Evolutionary conservation across 2,888 invertebrate species (phyloP), one percentile per base, ranked within the genome.

Genomic region (Nemoura dubitans): DNA sequence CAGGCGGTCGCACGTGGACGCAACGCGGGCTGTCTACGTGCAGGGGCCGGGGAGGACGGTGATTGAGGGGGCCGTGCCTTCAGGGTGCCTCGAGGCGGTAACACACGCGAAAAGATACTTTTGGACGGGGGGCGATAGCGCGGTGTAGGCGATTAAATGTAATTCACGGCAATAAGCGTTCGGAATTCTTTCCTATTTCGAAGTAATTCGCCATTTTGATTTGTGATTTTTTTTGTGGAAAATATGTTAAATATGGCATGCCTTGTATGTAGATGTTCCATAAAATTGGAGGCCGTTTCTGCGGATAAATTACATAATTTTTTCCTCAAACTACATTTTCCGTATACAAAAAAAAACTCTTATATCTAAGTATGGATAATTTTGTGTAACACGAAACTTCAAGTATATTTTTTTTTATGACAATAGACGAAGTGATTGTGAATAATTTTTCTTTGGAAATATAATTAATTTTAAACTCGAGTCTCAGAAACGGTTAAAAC

Each of bases 1-100:
- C 90, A 91, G 27, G 28, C 86, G 91, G 90, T 91, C 91, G 91
- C 91, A 91, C 91, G 91, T 91, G 91, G 91, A 90, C 90, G 91
- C 29, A 7, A 21, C n/a, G 36, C 81, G 29, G 36, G 21, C 21
- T 21, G 29, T 26, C 29, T 29, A 16, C 30, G 27, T 36, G 81
- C 81, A 25, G 30, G 81, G 30, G 30, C 7, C 81, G 27, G 25
- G n/a, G 81, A n/a, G 6, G 36, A n/a, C n/a, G n/a, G n/a, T n/a
- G n/a, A n/a, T n/a, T n/a, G n/a, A n/a, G n/a, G n/a, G n/a, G n/a
- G n/a, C n/a, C 36, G 36, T 36, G 36, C 36, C 5, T 36, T 10
- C 36, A 36, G 28, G 81, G 81, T 28, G 81, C n/a, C 29, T 30
- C 16, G 21, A 28, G n/a, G 81, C n/a, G n/a, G n/a, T n/a, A n/a